phyloP scores from a whole-genome alignment of 2,113 vertebrate species.

The Sinocyclocheilus anophthalmus region DNA sequence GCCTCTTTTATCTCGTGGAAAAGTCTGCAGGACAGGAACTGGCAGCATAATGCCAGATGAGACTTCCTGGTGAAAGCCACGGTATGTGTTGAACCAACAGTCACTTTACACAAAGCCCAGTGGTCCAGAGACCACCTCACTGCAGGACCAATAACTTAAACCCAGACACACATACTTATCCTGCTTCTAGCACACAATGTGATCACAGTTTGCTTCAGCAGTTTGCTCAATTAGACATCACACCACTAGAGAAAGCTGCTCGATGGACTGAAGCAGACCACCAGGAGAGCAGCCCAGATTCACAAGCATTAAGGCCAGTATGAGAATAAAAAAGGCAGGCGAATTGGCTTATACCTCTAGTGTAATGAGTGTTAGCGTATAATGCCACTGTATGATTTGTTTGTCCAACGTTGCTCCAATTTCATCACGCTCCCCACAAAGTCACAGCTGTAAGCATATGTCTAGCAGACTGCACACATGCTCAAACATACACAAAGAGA shows the following conservation, averaged over 20 bases:
- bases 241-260: conserved; percentile 38
- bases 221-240: conserved; percentile 37
- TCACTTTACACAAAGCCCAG: conserved; percentile 32
- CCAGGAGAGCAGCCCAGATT: conserved; percentile 36
- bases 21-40: conserved; percentile 52
- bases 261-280: conserved; percentile 47
- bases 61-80: conserved; percentile 50
- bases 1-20: conserved; percentile 51
- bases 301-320: conserved; percentile 21
- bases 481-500: conserved; percentile 19
- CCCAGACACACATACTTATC: conserved; percentile 9
- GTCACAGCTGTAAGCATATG: conserved; percentile 38
- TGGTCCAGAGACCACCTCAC: neutral
- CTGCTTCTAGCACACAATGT: neutral
- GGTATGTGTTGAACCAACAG: conserved; percentile 24
- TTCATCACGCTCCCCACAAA: conserved; percentile 25
- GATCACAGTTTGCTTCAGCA: conserved; percentile 22
- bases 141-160: conserved; percentile 1
- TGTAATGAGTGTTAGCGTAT: neutral
- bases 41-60: conserved; percentile 43
- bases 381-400: conserved; percentile 17
- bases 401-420: conserved; percentile 22
- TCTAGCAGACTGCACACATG: conserved; percentile 28
- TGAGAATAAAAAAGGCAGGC: neutral
- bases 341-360: neutral